Evolutionary conservation across 2,113 vertebrate species (phyloP).

Genomic region (Macquaria ambigua): DNA sequence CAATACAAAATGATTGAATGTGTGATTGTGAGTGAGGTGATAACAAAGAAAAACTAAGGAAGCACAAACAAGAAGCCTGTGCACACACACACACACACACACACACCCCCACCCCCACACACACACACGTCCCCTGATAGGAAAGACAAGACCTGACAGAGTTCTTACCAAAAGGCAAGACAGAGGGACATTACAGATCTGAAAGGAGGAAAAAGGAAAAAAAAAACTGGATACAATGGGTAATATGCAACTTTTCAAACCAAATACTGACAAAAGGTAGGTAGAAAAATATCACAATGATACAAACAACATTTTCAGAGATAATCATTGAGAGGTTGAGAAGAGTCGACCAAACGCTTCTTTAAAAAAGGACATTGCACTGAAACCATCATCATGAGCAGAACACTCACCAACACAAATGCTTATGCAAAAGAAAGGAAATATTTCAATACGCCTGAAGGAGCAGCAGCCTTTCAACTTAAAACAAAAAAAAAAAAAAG

Average conservation of each 20-base stretch:
- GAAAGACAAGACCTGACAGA: conserved; percentile 62
- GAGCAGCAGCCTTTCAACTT: conserved; percentile 52
- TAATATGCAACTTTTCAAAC: conserved; percentile 66
- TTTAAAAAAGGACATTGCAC: conserved; percentile 76
- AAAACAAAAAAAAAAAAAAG: neutral
- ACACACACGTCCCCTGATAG: conserved; percentile 23
- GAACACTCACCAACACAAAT: conserved; percentile 53
- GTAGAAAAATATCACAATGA: conserved; percentile 81
- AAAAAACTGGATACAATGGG: conserved; percentile 51
- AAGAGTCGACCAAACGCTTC: conserved; percentile 54
- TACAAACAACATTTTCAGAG: conserved; percentile 74
- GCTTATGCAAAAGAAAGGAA: conserved; percentile 26
- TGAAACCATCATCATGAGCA: conserved; percentile 56
- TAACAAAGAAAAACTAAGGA: conserved; percentile 39
- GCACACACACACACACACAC: neutral
- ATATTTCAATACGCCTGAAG: conserved; percentile 32
- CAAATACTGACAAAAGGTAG: conserved; percentile 82
- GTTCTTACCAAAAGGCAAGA: conserved; percentile 59
- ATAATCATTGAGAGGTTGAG: conserved; percentile 63
- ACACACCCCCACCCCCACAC: too few species aligned
- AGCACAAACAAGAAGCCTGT: conserved; percentile 19
- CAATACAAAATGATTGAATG: conserved; percentile 62
- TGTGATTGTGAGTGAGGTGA: conserved; percentile 63
- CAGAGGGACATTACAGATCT: conserved; percentile 49
- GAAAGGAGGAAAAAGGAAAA: conserved; percentile 23